Evolutionary conservation across 2,888 invertebrate genomes (phyloP), one percentile per base, ranked within the genome.

Genomic region (Margaritifera margaritifera): DNA sequence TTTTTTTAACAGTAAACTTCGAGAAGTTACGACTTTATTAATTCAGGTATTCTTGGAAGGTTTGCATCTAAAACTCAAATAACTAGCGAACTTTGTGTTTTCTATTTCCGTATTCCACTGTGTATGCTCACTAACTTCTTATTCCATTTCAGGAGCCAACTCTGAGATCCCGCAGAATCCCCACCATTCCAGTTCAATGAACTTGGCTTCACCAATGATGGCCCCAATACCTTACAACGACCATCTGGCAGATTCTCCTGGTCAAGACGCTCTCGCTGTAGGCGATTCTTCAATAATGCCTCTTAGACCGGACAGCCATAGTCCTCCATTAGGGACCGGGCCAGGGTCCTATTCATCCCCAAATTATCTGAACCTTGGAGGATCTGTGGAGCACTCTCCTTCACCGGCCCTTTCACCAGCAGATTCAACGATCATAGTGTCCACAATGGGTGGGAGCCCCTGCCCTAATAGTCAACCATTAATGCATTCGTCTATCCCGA

Each of bases 371-470:
- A 42, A 42, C 57, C 56, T 71, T 42, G 71, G 71, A 50, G 61
- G 64, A 54, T 73, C 71, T 20, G 71, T 76, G 50, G 78, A 74
- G 20, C 72, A 75, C 61, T 74, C 79, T 0, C 78, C 80, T 18
- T 77, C 77, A 42, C 62, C 79, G 19, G 72, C 79, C n/a, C 72
- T 78, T 2, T 77, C 77, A 1, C 75, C 78, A 0, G 64, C 77
- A 19, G 80, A 80, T 57, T 77, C 79, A 19, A 73, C 76, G 55
- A 59, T 78, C 18, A 77, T 74, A 52, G 69, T 75, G 51, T 69
- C 74, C 0, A 69, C 72, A 20, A 56, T 80, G 52, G 65, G 74
- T 3, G 74, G 74, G 51, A 71, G 70, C 11, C 58, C 68, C 19
- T 22, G 60, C 18, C 24, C 74, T 4, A 63, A 59, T 25, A 27